These are phyloP conservation scores for Struthidea cinerea DNA, from an alignment of 2,113 vertebrate genomes.

Conservation along the genomic window DNA sequence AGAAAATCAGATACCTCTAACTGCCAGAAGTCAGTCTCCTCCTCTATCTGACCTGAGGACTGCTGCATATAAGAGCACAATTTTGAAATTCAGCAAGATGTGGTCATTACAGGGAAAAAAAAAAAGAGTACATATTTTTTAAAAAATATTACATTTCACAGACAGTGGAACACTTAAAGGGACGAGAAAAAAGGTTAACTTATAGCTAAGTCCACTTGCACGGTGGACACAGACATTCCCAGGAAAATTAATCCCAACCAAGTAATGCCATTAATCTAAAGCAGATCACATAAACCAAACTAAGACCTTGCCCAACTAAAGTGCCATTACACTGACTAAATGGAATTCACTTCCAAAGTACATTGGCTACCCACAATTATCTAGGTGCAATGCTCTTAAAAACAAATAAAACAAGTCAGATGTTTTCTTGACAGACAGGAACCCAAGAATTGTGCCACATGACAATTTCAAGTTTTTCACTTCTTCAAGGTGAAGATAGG, in stretches of 20 bases:
- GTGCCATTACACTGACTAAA: not conserved
- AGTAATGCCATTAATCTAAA: not conserved
- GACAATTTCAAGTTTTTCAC: not conserved
- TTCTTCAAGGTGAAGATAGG: not conserved
- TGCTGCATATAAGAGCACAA: not conserved
- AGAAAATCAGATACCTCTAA: not conserved
- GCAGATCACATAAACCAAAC: not conserved
- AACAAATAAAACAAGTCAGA: not conserved
- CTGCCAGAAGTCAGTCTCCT: not conserved
- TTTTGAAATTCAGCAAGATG: not conserved
- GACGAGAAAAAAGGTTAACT: not conserved
- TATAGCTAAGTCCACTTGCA: not conserved
- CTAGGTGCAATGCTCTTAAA: not conserved
- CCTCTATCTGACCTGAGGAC: not conserved
- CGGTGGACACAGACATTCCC: rapidly evolving
- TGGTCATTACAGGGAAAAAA: not conserved
- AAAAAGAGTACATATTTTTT: not conserved
- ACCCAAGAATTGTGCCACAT: not conserved
- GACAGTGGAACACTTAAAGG: not conserved
- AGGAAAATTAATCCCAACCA: not conserved
- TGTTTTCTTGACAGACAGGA: not conserved
- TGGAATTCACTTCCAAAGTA: not conserved
- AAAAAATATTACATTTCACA: not conserved
- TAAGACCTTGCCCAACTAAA: not conserved
- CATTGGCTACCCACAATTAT: not conserved